phyloP scores from a whole-genome alignment of 37 sponge, comb jelly and placozoan genomes.

The Mnemiopsis leidyi region DNA sequence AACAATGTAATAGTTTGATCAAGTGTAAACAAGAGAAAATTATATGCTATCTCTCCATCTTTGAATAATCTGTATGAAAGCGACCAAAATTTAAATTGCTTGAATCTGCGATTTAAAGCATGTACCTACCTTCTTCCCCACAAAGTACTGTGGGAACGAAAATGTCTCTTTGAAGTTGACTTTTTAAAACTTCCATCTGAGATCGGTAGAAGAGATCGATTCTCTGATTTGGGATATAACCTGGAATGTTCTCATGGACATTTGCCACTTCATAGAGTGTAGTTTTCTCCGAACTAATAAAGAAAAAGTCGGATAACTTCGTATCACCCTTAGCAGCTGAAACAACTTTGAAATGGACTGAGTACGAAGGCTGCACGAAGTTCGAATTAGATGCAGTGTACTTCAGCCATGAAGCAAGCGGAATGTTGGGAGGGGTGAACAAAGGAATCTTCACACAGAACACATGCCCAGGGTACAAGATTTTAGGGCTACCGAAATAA shows the following conservation, averaged over 20 bases:
- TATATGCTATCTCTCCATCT: neutral
- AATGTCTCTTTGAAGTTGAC: neutral
- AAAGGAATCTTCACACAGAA: neutral
- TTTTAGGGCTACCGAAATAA: neutral
- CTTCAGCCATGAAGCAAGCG: neutral
- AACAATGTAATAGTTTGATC: neutral
- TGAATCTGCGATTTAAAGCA: no score
- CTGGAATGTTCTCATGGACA: neutral
- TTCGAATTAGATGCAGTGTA: neutral
- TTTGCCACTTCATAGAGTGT: neutral
- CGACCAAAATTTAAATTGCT: neutral
- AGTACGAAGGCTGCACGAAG: neutral
- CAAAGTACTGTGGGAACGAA: neutral
- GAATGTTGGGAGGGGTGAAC: neutral
- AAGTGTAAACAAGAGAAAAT: neutral
- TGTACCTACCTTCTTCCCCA: slow-evolving; percentile 13
- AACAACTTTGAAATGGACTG: slow-evolving; percentile 3
- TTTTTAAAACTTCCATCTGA: neutral
- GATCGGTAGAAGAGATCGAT: neutral
- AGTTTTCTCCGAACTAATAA: neutral
- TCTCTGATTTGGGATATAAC: neutral
- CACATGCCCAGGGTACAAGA: slow-evolving; percentile 10
- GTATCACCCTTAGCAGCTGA: neutral
- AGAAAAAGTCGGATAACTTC: neutral
- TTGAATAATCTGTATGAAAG: neutral